Percentiles rank a stretch among this genome's conserved stretches.
phyloP scores from a whole-genome alignment of 2,888 invertebrate species.

The Drosophila mercatorum region DNA sequence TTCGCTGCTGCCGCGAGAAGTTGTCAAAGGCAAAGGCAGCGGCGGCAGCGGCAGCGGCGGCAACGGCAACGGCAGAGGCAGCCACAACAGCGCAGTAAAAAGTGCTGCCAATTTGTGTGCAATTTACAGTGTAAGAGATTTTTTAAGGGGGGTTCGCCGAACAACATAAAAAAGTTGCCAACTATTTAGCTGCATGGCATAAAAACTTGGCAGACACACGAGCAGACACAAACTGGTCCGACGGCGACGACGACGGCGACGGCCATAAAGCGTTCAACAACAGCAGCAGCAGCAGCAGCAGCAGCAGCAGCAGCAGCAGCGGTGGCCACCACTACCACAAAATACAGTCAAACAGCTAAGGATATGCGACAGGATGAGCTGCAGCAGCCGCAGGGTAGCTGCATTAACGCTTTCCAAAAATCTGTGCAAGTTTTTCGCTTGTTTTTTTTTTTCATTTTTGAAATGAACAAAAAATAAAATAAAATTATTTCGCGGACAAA shows the following conservation, averaged over 20 bases:
- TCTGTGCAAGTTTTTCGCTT: constrained; percentile 66
- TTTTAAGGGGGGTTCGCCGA: not conserved
- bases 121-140: constrained; percentile 59
- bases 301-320: constrained; percentile 3
- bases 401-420: constrained; percentile 72
- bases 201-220: constrained; percentile 77
- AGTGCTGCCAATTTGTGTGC: constrained; percentile 74
- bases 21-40: constrained; percentile 67
- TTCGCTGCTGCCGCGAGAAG: constrained; percentile 41
- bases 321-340: constrained; percentile 26
- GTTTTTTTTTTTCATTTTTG: constrained; percentile 38
- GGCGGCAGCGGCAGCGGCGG: constrained; percentile 17
- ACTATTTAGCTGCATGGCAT: constrained; percentile 70
- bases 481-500: constrained; percentile 72
- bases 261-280: constrained; percentile 68
- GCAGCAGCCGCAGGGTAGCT: constrained; percentile 42
- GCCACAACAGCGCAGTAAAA: constrained; percentile 44
- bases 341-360: constrained; percentile 35
- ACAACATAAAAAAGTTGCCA: constrained; percentile 69
- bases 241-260: constrained; percentile 46
- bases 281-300: constrained; percentile 18
- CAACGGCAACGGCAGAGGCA: constrained; percentile 16
- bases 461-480: constrained; percentile 40
- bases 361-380: constrained; percentile 33
- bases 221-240: constrained; percentile 64